A percentile compares a stretch with the other conserved stretches of the same genome.
Evolutionary conservation across 53 echinoderm and acorn worm genomes (phyloP).

Genomic region (Patiria pectinifera): DNA sequence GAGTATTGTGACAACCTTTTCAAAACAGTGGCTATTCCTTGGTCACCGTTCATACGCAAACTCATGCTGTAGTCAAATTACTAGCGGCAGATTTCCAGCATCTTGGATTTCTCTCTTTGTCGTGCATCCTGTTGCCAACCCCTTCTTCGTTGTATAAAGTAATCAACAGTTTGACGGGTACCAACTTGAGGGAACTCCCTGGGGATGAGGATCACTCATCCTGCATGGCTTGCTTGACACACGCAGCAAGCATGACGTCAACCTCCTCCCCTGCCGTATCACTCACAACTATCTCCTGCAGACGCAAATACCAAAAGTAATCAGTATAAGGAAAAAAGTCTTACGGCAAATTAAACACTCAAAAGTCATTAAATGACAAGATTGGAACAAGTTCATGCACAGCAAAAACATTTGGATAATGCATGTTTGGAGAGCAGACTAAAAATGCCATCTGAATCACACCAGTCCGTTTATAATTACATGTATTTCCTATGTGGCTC

Average conservation of each 20-base stretch:
- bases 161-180: too few relatives aligned
- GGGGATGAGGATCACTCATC: slow-evolving; percentile 34
- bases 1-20: too few relatives aligned
- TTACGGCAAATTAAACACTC: not conserved
- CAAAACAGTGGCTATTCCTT: too few relatives aligned
- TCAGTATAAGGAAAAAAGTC: not conserved
- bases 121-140: too few relatives aligned
- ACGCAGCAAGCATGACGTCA: slow-evolving; percentile 91
- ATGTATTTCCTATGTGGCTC: slow-evolving; percentile 7
- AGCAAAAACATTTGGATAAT: not conserved
- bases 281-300: slow-evolving; percentile 83
- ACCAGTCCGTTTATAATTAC: not conserved
- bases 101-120: too few relatives aligned
- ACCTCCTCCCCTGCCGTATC: slow-evolving; percentile 91
- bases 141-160: too few relatives aligned
- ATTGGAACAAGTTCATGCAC: not conserved
- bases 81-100: too few relatives aligned
- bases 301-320: not conserved
- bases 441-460: not conserved
- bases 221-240: slow-evolving; percentile 88
- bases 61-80: too few relatives aligned
- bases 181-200: not conserved
- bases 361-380: not conserved
- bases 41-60: too few relatives aligned
- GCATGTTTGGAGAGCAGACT: too few relatives aligned